phyloP scores from a whole-genome alignment of 1,140 invertebrate genomes.

The Diabrotica undecimpunctata region DNA sequence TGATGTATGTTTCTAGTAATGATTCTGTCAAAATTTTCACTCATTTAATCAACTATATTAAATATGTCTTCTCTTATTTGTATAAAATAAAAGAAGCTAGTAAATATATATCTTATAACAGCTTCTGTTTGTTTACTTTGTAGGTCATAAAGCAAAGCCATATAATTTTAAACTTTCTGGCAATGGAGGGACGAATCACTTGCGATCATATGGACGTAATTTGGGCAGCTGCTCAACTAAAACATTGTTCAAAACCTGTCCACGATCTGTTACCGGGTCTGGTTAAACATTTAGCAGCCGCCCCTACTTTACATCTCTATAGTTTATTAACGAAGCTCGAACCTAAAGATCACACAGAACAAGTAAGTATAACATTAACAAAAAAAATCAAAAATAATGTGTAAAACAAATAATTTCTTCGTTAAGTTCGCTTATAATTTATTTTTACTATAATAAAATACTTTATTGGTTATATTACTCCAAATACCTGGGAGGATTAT shows the following conservation, averaged over 20 bases:
- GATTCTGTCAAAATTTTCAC: too few relatives aligned
- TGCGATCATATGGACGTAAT: constrained; percentile 90
- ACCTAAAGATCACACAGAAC: constrained; percentile 87
- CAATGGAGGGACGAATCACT: constrained; percentile 85
- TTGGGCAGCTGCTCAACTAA: constrained; percentile 89
- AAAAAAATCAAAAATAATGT: neutral
- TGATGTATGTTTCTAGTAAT: too few relatives aligned
- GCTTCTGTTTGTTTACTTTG: neutral
- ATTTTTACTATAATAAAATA: too few relatives aligned
- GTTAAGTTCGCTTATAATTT: too few relatives aligned
- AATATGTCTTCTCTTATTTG: too few relatives aligned
- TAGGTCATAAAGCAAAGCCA: constrained; percentile 92
- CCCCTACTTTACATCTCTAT: constrained; percentile 84
- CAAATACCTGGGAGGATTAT: too few relatives aligned
- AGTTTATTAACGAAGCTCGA: constrained; percentile 78
- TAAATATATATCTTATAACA: too few relatives aligned
- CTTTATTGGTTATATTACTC: too few relatives aligned
- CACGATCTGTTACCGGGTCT: constrained; percentile 85
- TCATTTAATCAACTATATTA: too few relatives aligned
- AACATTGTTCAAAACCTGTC: constrained; percentile 90
- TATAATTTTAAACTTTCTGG: constrained; percentile 86
- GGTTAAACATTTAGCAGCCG: constrained; percentile 84
- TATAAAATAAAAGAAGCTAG: too few relatives aligned
- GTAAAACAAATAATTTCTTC: too few relatives aligned
- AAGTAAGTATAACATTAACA: constrained; percentile 49